phyloP scores from a whole-genome alignment of 2,113 vertebrate species.

The Struthio camelus region DNA sequence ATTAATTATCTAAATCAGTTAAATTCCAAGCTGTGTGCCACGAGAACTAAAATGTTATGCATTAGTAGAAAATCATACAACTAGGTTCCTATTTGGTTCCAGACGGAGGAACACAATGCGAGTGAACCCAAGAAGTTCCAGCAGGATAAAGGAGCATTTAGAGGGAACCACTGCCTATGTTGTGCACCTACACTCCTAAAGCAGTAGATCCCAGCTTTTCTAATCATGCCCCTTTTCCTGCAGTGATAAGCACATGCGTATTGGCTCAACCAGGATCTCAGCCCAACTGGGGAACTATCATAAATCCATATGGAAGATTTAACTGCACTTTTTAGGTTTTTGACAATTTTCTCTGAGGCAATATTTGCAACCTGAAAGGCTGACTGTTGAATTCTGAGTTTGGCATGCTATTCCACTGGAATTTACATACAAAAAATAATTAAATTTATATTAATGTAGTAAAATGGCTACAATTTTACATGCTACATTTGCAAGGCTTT shows the following conservation, averaged over 20 bases:
- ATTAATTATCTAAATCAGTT: not conserved
- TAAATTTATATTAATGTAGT: not conserved
- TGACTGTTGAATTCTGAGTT: not conserved
- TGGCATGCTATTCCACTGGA: not conserved
- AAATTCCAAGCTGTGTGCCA: not conserved
- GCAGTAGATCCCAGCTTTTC: not conserved
- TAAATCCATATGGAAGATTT: not conserved
- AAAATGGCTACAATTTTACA: not conserved
- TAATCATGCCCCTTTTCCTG: fast-evolving
- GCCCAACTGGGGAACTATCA: not conserved
- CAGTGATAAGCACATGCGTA: not conserved
- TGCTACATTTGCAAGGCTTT: not conserved
- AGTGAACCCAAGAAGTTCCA: not conserved
- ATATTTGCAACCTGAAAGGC: not conserved
- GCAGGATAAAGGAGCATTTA: not conserved
- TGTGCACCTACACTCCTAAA: not conserved
- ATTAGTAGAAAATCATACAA: not conserved
- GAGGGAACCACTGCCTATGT: not conserved
- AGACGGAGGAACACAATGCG: not conserved
- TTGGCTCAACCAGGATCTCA: not conserved
- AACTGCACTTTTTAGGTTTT: not conserved
- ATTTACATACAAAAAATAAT: not conserved
- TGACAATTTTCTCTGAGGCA: not conserved
- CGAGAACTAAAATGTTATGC: not conserved
- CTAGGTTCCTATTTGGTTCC: not conserved